Percentiles rank a stretch among this genome's conserved stretches.
Evolutionary conservation across 2,797 vertebrate genomes (phyloP).

Genomic region (Lutjanus campechanus): DNA sequence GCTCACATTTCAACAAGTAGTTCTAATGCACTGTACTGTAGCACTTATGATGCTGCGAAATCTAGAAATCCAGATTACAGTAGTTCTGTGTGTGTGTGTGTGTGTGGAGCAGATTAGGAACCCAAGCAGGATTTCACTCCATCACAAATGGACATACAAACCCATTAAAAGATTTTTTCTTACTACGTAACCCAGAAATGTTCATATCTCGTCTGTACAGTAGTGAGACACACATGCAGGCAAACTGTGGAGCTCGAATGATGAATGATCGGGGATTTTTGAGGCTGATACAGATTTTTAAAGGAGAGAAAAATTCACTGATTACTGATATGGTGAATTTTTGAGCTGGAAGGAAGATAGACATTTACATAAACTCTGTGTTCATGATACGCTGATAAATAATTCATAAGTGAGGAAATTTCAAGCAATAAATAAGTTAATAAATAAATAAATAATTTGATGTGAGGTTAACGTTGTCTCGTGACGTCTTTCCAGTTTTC

Average conservation of each 20-base stretch:
- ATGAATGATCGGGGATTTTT: no score
- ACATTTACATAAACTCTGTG: no score
- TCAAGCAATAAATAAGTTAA: no score
- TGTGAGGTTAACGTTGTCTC: no score
- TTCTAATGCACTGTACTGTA: constrained; percentile 29
- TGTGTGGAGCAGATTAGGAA: constrained; percentile 61
- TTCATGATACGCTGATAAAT: no score
- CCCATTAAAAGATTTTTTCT: constrained; percentile 50
- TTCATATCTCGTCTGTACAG: background rate
- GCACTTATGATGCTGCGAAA: constrained; percentile 37
- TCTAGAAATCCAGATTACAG: constrained; percentile 68
- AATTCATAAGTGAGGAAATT: no score
- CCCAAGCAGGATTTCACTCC: constrained; percentile 57
- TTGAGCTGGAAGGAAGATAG: no score
- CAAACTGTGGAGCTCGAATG: background rate
- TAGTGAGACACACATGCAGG: background rate
- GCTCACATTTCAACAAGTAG: constrained; percentile 39
- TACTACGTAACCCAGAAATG: constrained; percentile 26
- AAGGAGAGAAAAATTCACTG: no score
- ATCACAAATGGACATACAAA: constrained; percentile 56
- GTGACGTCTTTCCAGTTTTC: no score
- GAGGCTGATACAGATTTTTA: no score
- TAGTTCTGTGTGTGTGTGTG: constrained; percentile 23
- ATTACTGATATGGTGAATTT: no score
- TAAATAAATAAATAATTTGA: no score